Conservation (phyloP, 2,888 invertebrate genomes). For the Campoplex capitator region DNA sequence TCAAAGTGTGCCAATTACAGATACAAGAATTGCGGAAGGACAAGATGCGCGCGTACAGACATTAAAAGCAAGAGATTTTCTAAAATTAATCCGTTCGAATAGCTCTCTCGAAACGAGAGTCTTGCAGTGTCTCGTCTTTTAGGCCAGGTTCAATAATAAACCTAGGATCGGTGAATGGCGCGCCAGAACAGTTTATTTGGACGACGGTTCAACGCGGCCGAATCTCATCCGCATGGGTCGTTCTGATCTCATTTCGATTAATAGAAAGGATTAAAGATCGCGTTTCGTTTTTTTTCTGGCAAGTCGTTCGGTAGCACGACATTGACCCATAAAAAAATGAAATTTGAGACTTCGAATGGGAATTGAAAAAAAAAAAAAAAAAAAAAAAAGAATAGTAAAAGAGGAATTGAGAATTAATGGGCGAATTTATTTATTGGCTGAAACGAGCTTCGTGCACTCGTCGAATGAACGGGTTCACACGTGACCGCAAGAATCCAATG, state of each 20-base stretch:
- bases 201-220: slow-evolving; percentile 66
- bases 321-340: not conserved
- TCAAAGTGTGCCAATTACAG: slow-evolving; percentile 3
- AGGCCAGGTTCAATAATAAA: slow-evolving; percentile 76
- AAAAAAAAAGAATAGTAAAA: not conserved
- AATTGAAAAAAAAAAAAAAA: not conserved
- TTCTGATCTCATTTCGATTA: slow-evolving; percentile 9
- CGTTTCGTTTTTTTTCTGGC: not conserved
- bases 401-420: not conserved
- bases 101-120: slow-evolving; percentile 60
- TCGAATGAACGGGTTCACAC: not conserved
- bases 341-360: not conserved
- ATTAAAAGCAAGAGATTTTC: slow-evolving; percentile 60
- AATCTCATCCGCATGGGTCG: slow-evolving; percentile 4
- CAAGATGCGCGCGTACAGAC: slow-evolving; percentile 20
- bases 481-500: not conserved
- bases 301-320: no score
- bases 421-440: not conserved
- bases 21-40: slow-evolving; percentile 6
- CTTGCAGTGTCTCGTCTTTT: slow-evolving; percentile 64
- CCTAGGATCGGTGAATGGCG: slow-evolving; percentile 71
- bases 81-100: slow-evolving; percentile 71
- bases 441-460: not conserved
- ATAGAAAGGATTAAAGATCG: not conserved
- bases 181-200: slow-evolving; percentile 71